Evolutionary conservation across 1,140 invertebrate genomes (phyloP).

Genomic region (Zeugodacus cucurbitae): DNA sequence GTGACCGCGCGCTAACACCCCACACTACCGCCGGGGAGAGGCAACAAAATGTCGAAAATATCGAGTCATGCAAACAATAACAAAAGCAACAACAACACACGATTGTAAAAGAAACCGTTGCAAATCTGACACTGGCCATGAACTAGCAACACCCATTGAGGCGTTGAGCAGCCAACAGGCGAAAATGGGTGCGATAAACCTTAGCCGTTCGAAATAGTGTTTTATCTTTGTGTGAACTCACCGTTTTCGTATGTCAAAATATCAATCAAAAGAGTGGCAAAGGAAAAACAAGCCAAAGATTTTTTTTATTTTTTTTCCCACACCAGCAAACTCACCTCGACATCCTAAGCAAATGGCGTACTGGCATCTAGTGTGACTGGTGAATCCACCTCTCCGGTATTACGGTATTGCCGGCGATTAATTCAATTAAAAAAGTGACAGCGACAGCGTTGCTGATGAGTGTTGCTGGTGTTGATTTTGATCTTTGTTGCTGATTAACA

Average conservation of each 20-base stretch:
- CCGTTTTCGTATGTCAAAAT: neutral
- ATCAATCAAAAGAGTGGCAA: neutral
- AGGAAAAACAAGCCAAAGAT: no score
- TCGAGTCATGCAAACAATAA: neutral
- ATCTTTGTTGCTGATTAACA: neutral
- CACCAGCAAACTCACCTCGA: no score
- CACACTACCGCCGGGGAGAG: neutral
- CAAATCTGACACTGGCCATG: conserved; percentile 23
- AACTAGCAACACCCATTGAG: conserved; percentile 2
- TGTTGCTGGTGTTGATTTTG: neutral
- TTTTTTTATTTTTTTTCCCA: no score
- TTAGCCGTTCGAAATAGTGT: neutral
- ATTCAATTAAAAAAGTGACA: neutral
- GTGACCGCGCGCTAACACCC: neutral
- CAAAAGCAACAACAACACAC: neutral
- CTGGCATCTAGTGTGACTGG: no score
- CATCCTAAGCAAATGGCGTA: no score
- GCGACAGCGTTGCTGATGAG: neutral
- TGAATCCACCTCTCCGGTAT: no score
- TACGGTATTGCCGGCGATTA: no score
- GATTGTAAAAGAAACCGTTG: neutral
- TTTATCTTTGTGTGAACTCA: neutral
- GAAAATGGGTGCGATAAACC: neutral
- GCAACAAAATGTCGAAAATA: neutral
- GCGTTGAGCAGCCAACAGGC: neutral